Percentiles rank a stretch among this genome's conserved stretches.
Conservation (phyloP, 2,113 vertebrate genomes). For the Aptenodytes patagonicus region DNA sequence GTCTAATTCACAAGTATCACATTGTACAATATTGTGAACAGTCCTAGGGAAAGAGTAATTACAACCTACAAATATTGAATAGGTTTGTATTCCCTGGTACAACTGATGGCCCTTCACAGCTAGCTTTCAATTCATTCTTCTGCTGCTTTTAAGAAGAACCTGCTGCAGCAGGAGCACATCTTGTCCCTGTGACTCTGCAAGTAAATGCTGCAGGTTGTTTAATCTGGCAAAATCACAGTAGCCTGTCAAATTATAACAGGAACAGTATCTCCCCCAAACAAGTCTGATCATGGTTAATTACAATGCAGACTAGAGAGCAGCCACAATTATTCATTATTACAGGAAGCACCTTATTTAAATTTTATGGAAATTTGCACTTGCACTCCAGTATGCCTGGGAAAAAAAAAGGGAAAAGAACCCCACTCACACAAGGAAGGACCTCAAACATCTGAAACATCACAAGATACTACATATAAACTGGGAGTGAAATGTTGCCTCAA, state of each 20-base stretch:
- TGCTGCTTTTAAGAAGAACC: constrained; percentile 3
- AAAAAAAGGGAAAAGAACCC: constrained; percentile 29
- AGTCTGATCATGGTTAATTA: constrained; percentile 90
- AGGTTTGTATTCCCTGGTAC: not conserved
- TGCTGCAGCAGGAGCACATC: not conserved
- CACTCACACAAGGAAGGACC: constrained; percentile 43
- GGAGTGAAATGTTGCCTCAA: constrained; percentile 33
- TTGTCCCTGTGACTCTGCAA: constrained; percentile 39
- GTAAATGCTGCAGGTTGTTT: constrained; percentile 71
- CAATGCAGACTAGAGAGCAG: constrained; percentile 82
- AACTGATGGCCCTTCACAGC: not conserved
- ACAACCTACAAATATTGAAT: not conserved
- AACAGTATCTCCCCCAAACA: constrained; percentile 78
- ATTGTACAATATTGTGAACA: not conserved
- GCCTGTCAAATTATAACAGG: constrained; percentile 75
- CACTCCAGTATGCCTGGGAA: constrained; percentile 69
- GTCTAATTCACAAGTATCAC: not conserved
- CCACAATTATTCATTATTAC: constrained; percentile 90
- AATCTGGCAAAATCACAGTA: constrained; percentile 72
- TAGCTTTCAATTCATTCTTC: not conserved
- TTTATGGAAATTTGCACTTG: constrained; percentile 86
- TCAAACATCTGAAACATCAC: constrained; percentile 59
- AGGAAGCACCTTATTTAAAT: constrained; percentile 90
- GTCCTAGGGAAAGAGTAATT: not conserved
- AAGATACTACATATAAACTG: constrained; percentile 38